Base-by-base conservation (phyloP, 2,888 invertebrate species). In the Julus scanicus region DNA sequence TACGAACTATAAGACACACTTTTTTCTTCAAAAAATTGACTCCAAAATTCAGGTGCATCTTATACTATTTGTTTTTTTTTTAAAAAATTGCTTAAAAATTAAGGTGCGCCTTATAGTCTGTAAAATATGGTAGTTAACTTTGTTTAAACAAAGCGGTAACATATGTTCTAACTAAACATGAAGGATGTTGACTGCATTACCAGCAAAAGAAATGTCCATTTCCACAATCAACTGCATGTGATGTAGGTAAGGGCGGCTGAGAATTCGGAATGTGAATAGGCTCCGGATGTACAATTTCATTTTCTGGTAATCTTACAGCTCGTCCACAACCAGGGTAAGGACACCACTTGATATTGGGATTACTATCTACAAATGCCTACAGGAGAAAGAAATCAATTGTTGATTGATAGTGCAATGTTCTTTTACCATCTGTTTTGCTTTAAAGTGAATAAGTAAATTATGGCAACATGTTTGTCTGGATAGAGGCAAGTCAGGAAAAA, bases 151-250 rank as follows among this genome's bases (percentile, higher is more conserved):
- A 29, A 44, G 8, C 6, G 6, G 5, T 44, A 1, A 44, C 44
- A 44, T 44, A 44, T 29, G 29, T 44, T 1, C 44, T 8, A 44
- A 44, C 44, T 29, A 29, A 29, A 29, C 29, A 1, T 29, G 44
- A 44, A 44, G 5, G 44, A 44, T 1, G 1, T 44, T 44, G 0
- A 39, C 86, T 44, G 40, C 0, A 48, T 48, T 93, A 94, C 95
- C 95, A 95, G 91, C 95, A 95, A 91, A 95, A 95, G 91, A 94
- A 94, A 91, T 95, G 95, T 13, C 94, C 94, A 91, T 94, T 94
- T n/a, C 95, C 95, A 91, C 95, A 95, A 91, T 95, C 95, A 29
- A 95, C 95, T 6, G 95, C 94, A 90, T 94, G 94, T 1, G 94
- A 94, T 13, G 94, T 93, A 71, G 92, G 90, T 15, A 92, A 91